Percentiles rank a stretch among this genome's conserved stretches.
Evolutionary conservation across 2,797 vertebrate species (phyloP).

Genomic region (Clarias pachynema): DNA sequence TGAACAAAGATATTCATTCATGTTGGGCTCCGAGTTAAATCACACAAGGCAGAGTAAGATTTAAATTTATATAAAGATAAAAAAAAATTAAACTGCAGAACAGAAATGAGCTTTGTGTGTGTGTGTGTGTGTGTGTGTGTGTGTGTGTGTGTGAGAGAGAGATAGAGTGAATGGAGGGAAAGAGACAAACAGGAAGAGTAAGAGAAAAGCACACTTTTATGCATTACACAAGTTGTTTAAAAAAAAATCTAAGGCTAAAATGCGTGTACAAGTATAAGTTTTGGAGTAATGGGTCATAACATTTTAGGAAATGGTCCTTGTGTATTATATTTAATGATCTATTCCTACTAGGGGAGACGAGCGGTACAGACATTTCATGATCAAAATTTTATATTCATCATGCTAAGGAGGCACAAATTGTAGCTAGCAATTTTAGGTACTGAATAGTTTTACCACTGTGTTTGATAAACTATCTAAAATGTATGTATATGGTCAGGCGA

Average conservation of each 20-base stretch:
- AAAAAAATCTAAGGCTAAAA: background rate
- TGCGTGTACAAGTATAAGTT: background rate
- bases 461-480: background rate
- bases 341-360: too few species aligned
- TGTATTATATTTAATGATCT: background rate
- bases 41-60: background rate
- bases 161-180: background rate
- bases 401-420: background rate
- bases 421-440: background rate
- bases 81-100: slow-evolving; percentile 6
- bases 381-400: background rate
- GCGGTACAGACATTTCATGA: background rate
- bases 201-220: background rate
- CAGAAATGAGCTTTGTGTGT: slow-evolving; percentile 2
- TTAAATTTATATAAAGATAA: slow-evolving; percentile 14
- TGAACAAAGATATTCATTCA: slow-evolving; percentile 1
- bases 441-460: background rate
- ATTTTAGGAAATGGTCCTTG: background rate
- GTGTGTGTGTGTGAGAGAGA: background rate
- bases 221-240: background rate
- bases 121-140: background rate
- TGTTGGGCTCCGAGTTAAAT: background rate
- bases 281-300: background rate
- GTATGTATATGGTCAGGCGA: background rate
- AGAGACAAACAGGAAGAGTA: background rate